phyloP scores from a whole-genome alignment of 2,888 invertebrate species.

The Axea sp. region DNA sequence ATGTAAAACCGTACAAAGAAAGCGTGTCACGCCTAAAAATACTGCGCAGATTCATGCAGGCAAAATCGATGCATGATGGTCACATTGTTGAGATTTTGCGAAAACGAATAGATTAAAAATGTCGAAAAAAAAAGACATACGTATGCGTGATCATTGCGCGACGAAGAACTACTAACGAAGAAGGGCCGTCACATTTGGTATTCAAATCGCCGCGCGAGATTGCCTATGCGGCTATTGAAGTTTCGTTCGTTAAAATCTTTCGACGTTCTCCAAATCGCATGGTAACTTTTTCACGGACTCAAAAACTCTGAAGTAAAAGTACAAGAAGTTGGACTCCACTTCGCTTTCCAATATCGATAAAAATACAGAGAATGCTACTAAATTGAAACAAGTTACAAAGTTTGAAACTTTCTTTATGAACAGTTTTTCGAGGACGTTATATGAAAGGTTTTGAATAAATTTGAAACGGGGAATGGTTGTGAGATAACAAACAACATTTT shows the following conservation, averaged over 20 bases:
- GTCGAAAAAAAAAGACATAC: conserved; percentile 59
- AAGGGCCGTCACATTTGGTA: conserved; percentile 69
- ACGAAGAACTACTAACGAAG: conserved; percentile 58
- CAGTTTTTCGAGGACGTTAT: no score
- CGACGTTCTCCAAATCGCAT: conserved; percentile 24
- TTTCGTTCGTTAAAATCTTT: conserved; percentile 65
- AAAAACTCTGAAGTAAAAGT: no score
- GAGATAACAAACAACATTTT: no score
- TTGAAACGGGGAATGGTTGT: no score
- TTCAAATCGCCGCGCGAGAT: conserved; percentile 71
- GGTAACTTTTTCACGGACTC: conserved; percentile 7
- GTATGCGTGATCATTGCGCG: conserved; percentile 67
- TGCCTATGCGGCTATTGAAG: conserved; percentile 65
- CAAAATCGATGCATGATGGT: conserved; percentile 60
- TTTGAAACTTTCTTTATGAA: no score
- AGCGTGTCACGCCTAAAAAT: conserved; percentile 76
- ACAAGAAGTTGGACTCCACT: no score
- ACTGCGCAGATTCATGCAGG: conserved; percentile 67
- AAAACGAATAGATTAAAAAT: conserved; percentile 57
- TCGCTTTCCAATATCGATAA: no score
- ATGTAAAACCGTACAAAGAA: conserved; percentile 61
- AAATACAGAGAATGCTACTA: no score
- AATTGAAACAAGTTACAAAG: no score
- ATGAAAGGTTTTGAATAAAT: no score
- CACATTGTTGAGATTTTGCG: conserved; percentile 25